Base-by-base conservation (phyloP, 1,140 invertebrate species). In the Dryas iulia region DNA sequence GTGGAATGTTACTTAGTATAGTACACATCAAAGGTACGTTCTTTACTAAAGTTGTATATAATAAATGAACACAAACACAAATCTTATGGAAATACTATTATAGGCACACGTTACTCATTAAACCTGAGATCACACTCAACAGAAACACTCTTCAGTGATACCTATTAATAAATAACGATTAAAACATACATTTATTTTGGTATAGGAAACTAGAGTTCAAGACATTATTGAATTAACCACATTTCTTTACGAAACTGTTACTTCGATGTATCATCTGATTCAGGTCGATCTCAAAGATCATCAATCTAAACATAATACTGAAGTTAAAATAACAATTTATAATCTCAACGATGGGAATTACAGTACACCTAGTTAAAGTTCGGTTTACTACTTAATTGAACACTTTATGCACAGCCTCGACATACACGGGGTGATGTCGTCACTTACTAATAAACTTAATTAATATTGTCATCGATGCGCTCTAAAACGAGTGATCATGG, bases 401-500 rank as follows among this genome's bases (percentile, higher is more conserved):
- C 90, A 91, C 89, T 90, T 91, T 89, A 88, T 89, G 86, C 89
- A 92, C 89, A 92, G 89, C 90, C 89, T 90, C 77, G 79, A 89
- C 79, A 64, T 76, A 84, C 84, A 83, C 82, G 64, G 59, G 21
- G 82, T 85, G 82, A 87, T 75, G 81, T 84, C 79, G 79, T 90
- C 73, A 89, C 79, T 87, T 89, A 86, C 61, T 76, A 76, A 79
- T 74, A 85, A 86, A 80, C 84, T 90, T 84, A 91, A 87, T 77
- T 81, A 82, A 87, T 83, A 81, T 77, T 84, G 86, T 90, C 81
- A 76, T 86, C 73, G 87, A 91, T 89, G 72, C 88, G 85, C 87
- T 90, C 86, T 90, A 90, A 90, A 90, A 90, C 88, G 88, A 90
- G 89, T 89, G 87, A 90, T 90, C 87, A 84, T 84, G 84, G 79